phyloP scores from a whole-genome alignment of 2,888 invertebrate species.

The Strigamia maritima region DNA sequence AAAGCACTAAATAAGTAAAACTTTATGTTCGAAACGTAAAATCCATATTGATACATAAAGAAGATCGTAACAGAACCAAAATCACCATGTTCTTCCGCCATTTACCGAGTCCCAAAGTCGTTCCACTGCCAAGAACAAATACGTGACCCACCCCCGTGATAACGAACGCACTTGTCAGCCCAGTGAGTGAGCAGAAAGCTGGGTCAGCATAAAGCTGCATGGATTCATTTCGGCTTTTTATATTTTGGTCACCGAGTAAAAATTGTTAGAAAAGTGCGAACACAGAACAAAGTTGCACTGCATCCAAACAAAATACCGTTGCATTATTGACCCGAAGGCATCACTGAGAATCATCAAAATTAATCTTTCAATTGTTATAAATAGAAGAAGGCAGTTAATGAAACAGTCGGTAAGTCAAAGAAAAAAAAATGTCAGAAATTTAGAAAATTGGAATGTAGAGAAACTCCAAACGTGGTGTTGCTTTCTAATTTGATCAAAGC shows the following conservation, averaged over 20 bases:
- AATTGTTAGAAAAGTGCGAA: constrained; percentile 22
- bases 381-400: background rate
- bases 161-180: constrained; percentile 32
- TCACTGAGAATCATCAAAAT: background rate
- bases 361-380: background rate
- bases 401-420: background rate
- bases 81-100: constrained; percentile 28
- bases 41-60: constrained; percentile 2
- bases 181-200: constrained; percentile 11
- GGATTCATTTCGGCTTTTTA: constrained; percentile 30
- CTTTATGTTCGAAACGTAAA: background rate
- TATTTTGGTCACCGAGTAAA: background rate
- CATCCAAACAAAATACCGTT: background rate
- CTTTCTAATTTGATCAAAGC: constrained; percentile 31
- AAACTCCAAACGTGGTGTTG: constrained; percentile 16
- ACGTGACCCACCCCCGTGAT: constrained; percentile 27
- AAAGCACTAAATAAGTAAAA: background rate
- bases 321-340: background rate
- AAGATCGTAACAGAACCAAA: constrained; percentile 27
- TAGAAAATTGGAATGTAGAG: background rate
- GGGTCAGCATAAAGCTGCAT: constrained; percentile 25
- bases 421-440: background rate
- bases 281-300: constrained; percentile 7
- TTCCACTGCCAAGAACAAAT: constrained; percentile 29
- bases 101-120: constrained; percentile 24